These are phyloP conservation scores for Lamproptera curius DNA, from an alignment of 2,888 invertebrate genomes.

Conservation along the genomic window DNA sequence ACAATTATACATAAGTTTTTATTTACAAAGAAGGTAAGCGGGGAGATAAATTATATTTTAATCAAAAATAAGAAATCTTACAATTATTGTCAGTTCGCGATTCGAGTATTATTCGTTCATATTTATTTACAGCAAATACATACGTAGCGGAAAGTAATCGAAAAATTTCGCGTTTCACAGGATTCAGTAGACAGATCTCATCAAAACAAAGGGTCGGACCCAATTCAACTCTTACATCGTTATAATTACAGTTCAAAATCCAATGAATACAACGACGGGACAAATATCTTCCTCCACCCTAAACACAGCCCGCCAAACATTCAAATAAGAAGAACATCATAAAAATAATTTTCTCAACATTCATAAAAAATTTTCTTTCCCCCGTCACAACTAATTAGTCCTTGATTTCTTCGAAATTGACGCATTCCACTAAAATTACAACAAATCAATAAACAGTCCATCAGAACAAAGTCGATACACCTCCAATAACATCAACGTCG, in stretches of 20 bases:
- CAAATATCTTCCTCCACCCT: neutral
- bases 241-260: neutral
- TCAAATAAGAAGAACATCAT: neutral
- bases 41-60: slow-evolving; percentile 58
- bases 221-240: slow-evolving; percentile 16
- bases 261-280: neutral
- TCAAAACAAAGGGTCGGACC: slow-evolving; percentile 10
- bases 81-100: slow-evolving; percentile 76
- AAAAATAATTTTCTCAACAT: neutral
- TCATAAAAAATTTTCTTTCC: neutral
- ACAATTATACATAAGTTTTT: slow-evolving; percentile 47
- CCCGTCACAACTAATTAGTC: neutral
- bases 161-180: slow-evolving; percentile 25
- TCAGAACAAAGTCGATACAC: slow-evolving; percentile 20
- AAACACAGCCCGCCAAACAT: neutral
- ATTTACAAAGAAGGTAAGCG: slow-evolving; percentile 60
- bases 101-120: slow-evolving; percentile 59
- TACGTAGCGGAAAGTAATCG: slow-evolving; percentile 28
- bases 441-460: slow-evolving; percentile 3
- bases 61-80: slow-evolving; percentile 54
- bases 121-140: slow-evolving; percentile 44
- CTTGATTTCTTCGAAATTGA: slow-evolving; percentile 6
- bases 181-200: slow-evolving; percentile 6
- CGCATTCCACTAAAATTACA: neutral
- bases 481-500: slow-evolving; percentile 36